A percentile compares a stretch with the other conserved stretches of the same genome.
Conservation (phyloP, 2,888 invertebrate species). For the Trichogramma dendrolimi region DNA sequence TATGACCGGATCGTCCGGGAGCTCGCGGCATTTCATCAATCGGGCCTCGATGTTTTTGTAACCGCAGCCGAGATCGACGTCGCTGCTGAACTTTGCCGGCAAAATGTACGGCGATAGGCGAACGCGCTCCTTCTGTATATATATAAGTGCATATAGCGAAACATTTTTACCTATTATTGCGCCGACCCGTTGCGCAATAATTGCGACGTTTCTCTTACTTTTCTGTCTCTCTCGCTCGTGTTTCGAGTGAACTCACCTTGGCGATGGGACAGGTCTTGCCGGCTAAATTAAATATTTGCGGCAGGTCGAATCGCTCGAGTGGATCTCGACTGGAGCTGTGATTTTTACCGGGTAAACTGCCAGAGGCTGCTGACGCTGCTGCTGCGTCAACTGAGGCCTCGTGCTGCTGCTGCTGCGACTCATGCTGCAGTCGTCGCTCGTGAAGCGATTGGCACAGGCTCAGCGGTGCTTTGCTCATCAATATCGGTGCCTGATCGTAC, state of each 20-base stretch:
- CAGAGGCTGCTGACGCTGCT: too few species aligned
- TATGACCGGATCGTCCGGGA: not conserved
- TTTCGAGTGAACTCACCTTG: slow-evolving; percentile 19
- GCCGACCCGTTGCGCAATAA: not conserved
- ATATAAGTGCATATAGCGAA: slow-evolving; percentile 11
- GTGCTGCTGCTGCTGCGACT: slow-evolving; percentile 3
- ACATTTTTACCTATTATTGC: slow-evolving; percentile 4
- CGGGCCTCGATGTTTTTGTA: slow-evolving; percentile 29
- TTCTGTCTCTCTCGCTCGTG: not conserved
- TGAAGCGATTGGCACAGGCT: slow-evolving; percentile 30
- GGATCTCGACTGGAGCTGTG: not conserved
- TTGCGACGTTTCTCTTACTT: slow-evolving; percentile 19
- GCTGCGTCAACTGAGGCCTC: too few species aligned
- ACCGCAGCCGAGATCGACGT: slow-evolving; percentile 34
- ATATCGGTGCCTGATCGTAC: slow-evolving; percentile 28
- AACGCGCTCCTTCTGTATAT: slow-evolving; percentile 20
- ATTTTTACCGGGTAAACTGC: not conserved
- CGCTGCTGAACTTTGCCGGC: slow-evolving; percentile 23
- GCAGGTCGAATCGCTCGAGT: slow-evolving; percentile 26
- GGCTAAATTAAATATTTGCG: slow-evolving; percentile 28
- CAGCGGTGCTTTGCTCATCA: slow-evolving; percentile 29
- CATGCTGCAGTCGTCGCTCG: slow-evolving; percentile 15
- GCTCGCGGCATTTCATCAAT: slow-evolving; percentile 31
- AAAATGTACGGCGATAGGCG: slow-evolving; percentile 29
- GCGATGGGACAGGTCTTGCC: slow-evolving; percentile 29